Percentiles rank a stretch among this genome's conserved stretches.
These are phyloP conservation scores for Drosophila nasuta DNA, from an alignment of 1,140 invertebrate genomes.

Conservation along the genomic window DNA sequence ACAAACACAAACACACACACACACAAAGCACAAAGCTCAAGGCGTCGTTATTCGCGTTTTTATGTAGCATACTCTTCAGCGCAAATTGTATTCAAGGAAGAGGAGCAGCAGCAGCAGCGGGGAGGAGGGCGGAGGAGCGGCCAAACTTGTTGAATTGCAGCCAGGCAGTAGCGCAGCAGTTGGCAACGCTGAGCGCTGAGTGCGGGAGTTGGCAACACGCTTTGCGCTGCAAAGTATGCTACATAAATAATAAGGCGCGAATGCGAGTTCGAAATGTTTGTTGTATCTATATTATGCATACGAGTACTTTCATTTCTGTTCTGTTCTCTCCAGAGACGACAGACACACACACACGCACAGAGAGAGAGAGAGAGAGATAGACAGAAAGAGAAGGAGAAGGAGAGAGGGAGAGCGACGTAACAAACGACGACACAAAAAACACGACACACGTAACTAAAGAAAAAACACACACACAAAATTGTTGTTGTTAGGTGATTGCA, in stretches of 20 bases:
- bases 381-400: neutral
- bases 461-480: neutral
- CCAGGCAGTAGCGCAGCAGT: neutral
- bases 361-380: neutral
- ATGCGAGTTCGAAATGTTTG: conserved; percentile 20
- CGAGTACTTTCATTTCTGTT: conserved; percentile 9
- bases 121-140: neutral
- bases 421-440: conserved; percentile 4
- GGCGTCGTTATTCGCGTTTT: conserved; percentile 9
- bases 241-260: conserved; percentile 14
- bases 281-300: conserved; percentile 24
- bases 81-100: neutral
- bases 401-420: neutral
- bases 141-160: neutral
- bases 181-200: neutral
- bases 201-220: neutral
- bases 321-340: neutral
- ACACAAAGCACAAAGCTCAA: conserved; percentile 14
- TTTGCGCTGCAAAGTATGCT: conserved; percentile 24
- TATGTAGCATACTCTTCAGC: conserved; percentile 27
- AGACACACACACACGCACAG: neutral
- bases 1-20: neutral
- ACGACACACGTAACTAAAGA: conserved; percentile 12
- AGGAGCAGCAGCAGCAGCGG: too few relatives aligned
- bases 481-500: conserved; percentile 4